Conservation (phyloP, 2,888 invertebrate genomes). For the Lasioglossum calceatum region DNA sequence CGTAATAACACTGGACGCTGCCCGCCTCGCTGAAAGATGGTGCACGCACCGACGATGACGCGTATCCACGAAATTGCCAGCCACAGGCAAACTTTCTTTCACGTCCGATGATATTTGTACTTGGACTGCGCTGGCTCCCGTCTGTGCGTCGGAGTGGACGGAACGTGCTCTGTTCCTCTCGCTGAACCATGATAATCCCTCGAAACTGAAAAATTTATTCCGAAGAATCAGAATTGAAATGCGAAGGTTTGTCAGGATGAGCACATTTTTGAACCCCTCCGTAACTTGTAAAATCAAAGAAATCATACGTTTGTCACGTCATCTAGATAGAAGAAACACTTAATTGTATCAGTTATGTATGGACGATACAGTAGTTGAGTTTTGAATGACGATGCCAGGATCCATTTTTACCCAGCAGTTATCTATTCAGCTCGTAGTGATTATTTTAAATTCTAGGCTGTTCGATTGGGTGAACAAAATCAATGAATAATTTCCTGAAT, state of each 20-base stretch:
- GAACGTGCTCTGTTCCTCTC: neutral
- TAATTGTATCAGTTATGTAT: too few species aligned
- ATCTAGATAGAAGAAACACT: too few species aligned
- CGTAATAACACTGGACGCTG: constrained; percentile 62
- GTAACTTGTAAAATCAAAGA: too few species aligned
- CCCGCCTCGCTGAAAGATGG: constrained; percentile 40
- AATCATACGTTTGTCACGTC: too few species aligned
- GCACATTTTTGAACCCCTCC: too few species aligned
- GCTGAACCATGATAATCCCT: neutral
- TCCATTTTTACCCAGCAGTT: too few species aligned
- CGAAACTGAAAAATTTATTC: neutral
- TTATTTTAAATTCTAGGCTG: neutral
- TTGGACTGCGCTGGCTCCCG: neutral
- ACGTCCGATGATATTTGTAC: neutral
- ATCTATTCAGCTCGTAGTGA: neutral
- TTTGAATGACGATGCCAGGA: too few species aligned
- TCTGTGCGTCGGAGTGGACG: neutral
- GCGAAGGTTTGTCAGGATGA: neutral
- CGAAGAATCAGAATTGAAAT: neutral
- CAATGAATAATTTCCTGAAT: too few species aligned
- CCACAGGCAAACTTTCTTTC: neutral
- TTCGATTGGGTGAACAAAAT: neutral
- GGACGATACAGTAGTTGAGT: too few species aligned
- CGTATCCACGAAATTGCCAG: constrained; percentile 34
- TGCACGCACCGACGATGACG: constrained; percentile 33